These are phyloP conservation scores for Parambassis ranga DNA, from an alignment of 2,797 vertebrate genomes.

Conservation along the genomic window DNA sequence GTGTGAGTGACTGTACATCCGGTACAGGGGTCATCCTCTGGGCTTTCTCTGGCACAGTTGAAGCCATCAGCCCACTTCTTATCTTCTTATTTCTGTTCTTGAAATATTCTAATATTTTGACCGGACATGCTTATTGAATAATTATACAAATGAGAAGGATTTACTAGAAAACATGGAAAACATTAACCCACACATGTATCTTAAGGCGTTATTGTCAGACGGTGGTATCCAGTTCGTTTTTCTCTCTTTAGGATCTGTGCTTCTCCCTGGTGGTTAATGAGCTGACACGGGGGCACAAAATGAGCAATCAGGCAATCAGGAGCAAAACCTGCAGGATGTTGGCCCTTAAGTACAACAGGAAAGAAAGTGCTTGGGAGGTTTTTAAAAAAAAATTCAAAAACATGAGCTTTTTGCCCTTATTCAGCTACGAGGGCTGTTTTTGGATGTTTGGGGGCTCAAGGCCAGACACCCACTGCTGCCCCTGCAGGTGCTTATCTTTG, in stretches of 20 bases:
- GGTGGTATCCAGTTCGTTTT: neutral
- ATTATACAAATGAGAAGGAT: neutral
- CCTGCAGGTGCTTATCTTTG: neutral
- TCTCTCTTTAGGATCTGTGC: slow-evolving; percentile 23
- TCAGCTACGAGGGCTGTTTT: neutral
- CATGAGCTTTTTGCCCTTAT: neutral
- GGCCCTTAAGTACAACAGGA: slow-evolving; percentile 14
- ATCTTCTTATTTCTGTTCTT: too few relatives aligned
- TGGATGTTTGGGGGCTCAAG: neutral
- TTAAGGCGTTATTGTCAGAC: neutral
- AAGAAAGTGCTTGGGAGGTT: slow-evolving; percentile 4
- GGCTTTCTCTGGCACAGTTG: too few relatives aligned
- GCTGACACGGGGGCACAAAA: slow-evolving; percentile 42
- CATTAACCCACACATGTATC: neutral
- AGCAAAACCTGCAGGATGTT: slow-evolving; percentile 41
- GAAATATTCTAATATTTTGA: neutral
- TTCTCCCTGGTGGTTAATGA: slow-evolving; percentile 52
- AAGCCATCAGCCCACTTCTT: too few relatives aligned
- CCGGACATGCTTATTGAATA: neutral
- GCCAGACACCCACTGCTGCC: neutral
- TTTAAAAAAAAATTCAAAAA: slow-evolving; percentile 2
- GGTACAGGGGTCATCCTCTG: too few relatives aligned
- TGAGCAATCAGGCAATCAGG: slow-evolving; percentile 52
- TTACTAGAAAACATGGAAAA: neutral
- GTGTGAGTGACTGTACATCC: too few relatives aligned